Conservation (phyloP, 2,113 vertebrate genomes). For the Smithornis capensis region DNA sequence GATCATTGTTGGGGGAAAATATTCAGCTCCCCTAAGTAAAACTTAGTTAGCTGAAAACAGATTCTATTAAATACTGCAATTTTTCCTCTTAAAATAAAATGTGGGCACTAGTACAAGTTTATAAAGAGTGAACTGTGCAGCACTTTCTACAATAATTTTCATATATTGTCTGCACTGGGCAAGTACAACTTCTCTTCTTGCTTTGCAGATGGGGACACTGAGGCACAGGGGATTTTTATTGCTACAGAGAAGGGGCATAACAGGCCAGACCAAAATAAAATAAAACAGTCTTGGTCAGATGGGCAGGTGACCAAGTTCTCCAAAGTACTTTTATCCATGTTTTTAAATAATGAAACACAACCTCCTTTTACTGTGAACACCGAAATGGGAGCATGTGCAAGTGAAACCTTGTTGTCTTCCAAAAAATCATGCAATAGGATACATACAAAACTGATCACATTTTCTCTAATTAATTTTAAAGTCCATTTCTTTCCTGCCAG, state of each 20-base stretch:
- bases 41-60: not conserved
- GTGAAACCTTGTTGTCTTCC: not conserved
- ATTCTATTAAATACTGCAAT: not conserved
- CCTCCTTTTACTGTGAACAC: not conserved
- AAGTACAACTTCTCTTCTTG: not conserved
- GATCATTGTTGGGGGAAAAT: not conserved
- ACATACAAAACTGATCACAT: not conserved
- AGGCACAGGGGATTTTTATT: not conserved
- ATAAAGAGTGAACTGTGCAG: not conserved
- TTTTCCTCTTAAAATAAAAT: not conserved
- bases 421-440: not conserved
- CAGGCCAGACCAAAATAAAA: not conserved
- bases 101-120: not conserved
- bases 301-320: not conserved
- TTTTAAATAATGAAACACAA: not conserved
- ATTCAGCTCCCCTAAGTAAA: not conserved
- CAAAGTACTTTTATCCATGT: not conserved
- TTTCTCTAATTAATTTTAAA: not conserved
- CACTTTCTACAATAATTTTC: not conserved
- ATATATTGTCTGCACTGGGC: not conserved
- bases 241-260: not conserved
- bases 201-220: not conserved
- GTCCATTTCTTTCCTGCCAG: not conserved
- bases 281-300: not conserved
- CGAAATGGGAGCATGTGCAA: not conserved